Base-by-base conservation (phyloP, 2,113 vertebrate genomes). In the Phoenicopterus ruber region DNA sequence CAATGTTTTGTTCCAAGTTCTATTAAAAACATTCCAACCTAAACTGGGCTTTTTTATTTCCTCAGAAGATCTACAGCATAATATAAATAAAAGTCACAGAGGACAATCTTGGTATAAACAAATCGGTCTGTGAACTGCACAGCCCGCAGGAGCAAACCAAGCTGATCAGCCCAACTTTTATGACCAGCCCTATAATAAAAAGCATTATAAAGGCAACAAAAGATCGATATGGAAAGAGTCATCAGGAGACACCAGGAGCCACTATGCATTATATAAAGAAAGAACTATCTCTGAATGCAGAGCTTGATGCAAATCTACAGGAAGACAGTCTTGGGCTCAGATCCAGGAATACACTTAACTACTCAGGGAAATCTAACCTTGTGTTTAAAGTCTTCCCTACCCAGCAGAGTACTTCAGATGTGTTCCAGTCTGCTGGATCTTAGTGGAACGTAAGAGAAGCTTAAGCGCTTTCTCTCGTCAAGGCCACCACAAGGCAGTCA, bases 271-370 rank as follows among this genome's bases (percentile, higher is more conserved):
- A 83, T 24, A 36, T 2, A 70, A 82, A 61, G 71, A 52, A 44
- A 9, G 17, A 86, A 52, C 42, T 58, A 66, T 22, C 32, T 66
- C 73, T 62, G 70, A 82, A 49, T 18, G 49, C 66, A 76, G 58
- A 36, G 31, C 58, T 70, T 90, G 88, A 88, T 82, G 72, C 86
- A 67, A 65, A 78, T 22, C 38, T 44, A 29, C 74, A 80, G 58
- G 42, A 88, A 81, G 57, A 74, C 31, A 82, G 61, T 7, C 57
- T 29, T 82, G 81, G 95, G 93, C 94, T 85, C 47, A 52, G 29
- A 38, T 82, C 96, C 96, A 97, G 87, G 66, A 91, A 87, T 6
- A 82, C 81, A 91, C 65, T 96, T 84, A 86, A 80, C 50, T 55
- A 22, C 77, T 76, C 69, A 44, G 47, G 52, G 81, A 95, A 94